A percentile compares a stretch with the other conserved stretches of the same genome.
These are phyloP conservation scores for Thera obeliscata DNA, from an alignment of 2,888 invertebrate species.

Conservation along the genomic window DNA sequence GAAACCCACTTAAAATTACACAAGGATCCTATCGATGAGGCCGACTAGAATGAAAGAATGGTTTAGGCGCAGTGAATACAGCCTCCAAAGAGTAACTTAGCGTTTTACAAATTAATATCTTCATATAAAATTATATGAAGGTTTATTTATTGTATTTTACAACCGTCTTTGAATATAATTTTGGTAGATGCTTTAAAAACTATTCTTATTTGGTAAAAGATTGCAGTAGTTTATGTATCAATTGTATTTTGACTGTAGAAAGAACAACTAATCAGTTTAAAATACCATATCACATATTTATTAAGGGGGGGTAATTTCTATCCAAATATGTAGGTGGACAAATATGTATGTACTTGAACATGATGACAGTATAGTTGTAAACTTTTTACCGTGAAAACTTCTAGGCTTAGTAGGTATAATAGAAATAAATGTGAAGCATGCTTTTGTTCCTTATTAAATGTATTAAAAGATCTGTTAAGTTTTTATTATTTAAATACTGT, in stretches of 20 bases:
- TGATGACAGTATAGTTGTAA: conserved; percentile 20
- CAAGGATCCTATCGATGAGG: no score
- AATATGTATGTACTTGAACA: conserved; percentile 36
- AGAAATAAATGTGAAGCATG: conserved; percentile 19
- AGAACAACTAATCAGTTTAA: not conserved
- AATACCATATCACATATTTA: not conserved
- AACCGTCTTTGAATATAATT: no score
- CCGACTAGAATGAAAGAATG: no score
- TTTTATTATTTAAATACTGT: conserved; percentile 20
- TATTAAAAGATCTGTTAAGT: conserved; percentile 16
- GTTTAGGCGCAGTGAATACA: no score
- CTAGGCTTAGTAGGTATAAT: conserved; percentile 51
- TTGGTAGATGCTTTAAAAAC: no score
- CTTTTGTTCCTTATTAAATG: conserved; percentile 16
- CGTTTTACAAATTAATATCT: no score
- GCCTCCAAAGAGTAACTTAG: no score
- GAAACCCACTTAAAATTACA: not conserved
- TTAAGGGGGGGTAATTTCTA: conserved; percentile 40
- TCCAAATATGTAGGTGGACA: conserved; percentile 48
- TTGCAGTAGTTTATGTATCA: no score
- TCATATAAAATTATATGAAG: no score
- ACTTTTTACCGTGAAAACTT: conserved; percentile 27
- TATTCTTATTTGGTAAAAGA: no score
- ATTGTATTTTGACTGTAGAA: no score
- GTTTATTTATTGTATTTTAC: no score